Conservation (phyloP, 2,113 vertebrate species). For the Pholis gunnellus region DNA sequence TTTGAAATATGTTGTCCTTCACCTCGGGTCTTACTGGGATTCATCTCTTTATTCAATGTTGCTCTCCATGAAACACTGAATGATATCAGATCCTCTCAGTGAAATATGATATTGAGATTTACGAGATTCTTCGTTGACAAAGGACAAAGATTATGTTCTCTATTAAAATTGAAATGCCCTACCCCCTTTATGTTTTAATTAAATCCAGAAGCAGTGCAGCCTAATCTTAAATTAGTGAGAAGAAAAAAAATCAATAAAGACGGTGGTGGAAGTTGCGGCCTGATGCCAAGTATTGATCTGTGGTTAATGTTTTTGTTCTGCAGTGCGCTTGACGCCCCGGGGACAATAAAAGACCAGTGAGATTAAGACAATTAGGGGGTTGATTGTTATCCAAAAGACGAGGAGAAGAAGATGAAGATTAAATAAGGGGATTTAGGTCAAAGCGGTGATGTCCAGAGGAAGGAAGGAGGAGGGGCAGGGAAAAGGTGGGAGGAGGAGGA, state of each 20-base stretch:
- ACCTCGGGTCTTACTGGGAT: neutral
- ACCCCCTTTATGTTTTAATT: slow-evolving; percentile 36
- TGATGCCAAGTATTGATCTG: slow-evolving; percentile 71
- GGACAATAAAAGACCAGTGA: slow-evolving; percentile 78
- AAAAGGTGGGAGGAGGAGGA: slow-evolving; percentile 45
- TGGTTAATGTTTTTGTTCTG: slow-evolving; percentile 67
- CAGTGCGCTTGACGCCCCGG: slow-evolving; percentile 3
- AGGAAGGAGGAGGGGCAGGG: slow-evolving; percentile 41
- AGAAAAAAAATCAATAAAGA: slow-evolving; percentile 41
- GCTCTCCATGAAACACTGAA: neutral
- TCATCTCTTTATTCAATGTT: neutral
- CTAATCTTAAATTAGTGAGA: slow-evolving; percentile 25
- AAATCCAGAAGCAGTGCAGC: slow-evolving; percentile 17
- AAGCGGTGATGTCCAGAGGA: slow-evolving; percentile 69
- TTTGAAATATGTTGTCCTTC: neutral
- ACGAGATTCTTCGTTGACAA: neutral
- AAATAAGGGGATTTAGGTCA: slow-evolving; percentile 85
- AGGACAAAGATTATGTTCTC: neutral
- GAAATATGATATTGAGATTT: neutral
- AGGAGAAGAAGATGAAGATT: slow-evolving; percentile 76
- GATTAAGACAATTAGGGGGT: slow-evolving; percentile 84
- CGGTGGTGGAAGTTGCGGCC: slow-evolving; percentile 7
- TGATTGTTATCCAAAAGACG: slow-evolving; percentile 80
- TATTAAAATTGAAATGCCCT: neutral
- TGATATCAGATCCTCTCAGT: neutral